Evolutionary conservation across 1,140 invertebrate species (phyloP).

Genomic region (Drosophila pruinosa): DNA sequence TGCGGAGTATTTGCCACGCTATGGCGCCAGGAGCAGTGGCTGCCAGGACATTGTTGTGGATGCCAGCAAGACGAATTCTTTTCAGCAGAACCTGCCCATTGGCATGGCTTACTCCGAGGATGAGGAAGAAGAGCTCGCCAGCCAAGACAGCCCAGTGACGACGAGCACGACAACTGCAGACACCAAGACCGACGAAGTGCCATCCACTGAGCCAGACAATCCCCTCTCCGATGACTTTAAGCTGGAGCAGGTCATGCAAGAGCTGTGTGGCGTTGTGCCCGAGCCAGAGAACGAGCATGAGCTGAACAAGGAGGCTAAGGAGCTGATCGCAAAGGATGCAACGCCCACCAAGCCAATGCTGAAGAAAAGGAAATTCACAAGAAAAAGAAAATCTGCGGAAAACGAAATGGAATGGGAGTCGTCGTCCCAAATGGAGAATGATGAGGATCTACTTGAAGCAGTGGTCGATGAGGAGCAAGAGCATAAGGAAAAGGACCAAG

Average conservation of each 20-base stretch:
- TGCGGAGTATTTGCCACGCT: slow-evolving; percentile 52
- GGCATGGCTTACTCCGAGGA: slow-evolving; percentile 52
- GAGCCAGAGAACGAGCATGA: slow-evolving; percentile 11
- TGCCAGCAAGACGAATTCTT: slow-evolving; percentile 40
- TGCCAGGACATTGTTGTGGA: slow-evolving; percentile 56
- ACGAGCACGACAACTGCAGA: background rate
- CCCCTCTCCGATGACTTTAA: slow-evolving; percentile 32
- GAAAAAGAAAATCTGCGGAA: background rate
- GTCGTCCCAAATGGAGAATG: background rate
- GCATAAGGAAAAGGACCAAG: background rate
- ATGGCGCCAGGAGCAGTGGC: slow-evolving; percentile 49
- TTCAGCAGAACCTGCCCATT: slow-evolving; percentile 66
- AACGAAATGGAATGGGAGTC: background rate
- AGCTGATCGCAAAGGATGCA: background rate
- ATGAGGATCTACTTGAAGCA: background rate
- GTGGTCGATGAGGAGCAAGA: background rate
- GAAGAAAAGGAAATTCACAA: background rate
- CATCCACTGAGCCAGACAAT: background rate
- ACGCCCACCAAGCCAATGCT: background rate
- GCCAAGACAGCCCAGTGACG: background rate
- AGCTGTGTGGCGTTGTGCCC: slow-evolving; percentile 31
- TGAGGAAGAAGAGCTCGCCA: slow-evolving; percentile 39
- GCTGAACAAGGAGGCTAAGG: background rate
- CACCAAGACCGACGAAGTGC: background rate
- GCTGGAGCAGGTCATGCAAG: slow-evolving; percentile 55